Evolutionary conservation across 2,888 invertebrate genomes (phyloP), one percentile per base, ranked within the genome.

Genomic region (Dolichopus griseipennis): DNA sequence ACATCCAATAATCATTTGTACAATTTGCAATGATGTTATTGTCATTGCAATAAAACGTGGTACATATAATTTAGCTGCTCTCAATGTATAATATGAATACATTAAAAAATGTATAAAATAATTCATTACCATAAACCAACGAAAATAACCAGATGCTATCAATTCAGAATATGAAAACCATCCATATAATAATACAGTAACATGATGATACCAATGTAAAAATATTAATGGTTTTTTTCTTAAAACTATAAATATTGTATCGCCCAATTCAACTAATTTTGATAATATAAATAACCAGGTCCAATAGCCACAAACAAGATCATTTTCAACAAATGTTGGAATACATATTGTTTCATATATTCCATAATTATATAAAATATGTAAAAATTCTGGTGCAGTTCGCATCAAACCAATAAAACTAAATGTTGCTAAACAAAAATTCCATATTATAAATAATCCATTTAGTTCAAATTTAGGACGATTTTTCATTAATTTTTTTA

Each of bases 151-250:
- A 64, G 93, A 92, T 12, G 93, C 89, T 68, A 93, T 92, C 83
- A 91, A 92, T 82, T 93, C 93, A 66, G 92, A 90, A 83, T 93
- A 93, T 12, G 92, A 91, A 84, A 91, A 95, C 95, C 96, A 96
- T 20, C 93, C 91, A 84, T 95, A 96, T 67, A 96, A 86, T 71
- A 96, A 86, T 68, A 96, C 96, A 41, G 95, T 95, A 78, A 95
- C 93, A 83, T 97, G 96, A 79, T 97, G 96, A 81, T 96, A 96
- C 96, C 96, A 97, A 82, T 97, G 93, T 67, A 96, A 87, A 84
- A 96, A 96, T 79, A 95, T 94, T 67, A 96, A 85, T 1, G 93
- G 94, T 81, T 95, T 95, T 83, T 96, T 96, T 70, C 97, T 87
- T 70, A 97, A 85, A 66, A 94, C 92, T 72, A 97, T 92, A 85